Percentiles rank a stretch among this genome's conserved stretches.
phyloP scores from a whole-genome alignment of 2,888 invertebrate genomes.

The Elegia similella region DNA sequence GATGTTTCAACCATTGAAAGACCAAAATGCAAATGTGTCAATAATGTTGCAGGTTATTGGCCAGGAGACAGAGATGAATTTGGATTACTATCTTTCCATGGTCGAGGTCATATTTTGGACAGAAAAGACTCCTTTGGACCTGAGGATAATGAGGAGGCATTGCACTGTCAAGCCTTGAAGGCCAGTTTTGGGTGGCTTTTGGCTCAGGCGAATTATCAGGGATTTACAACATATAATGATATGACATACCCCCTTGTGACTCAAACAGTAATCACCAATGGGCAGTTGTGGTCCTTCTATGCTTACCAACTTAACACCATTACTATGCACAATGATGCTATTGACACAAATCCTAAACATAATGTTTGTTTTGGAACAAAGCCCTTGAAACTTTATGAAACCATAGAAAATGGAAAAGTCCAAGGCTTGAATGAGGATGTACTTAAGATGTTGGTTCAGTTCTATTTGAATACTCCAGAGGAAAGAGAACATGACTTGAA shows the following conservation, averaged over 20 bases:
- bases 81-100: conserved; percentile 88
- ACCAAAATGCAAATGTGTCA: no score
- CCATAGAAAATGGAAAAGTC: conserved; percentile 86
- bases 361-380: conserved; percentile 92
- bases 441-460: conserved; percentile 86
- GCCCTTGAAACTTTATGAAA: conserved; percentile 87
- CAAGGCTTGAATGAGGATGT: conserved; percentile 91
- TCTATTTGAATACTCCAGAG: conserved; percentile 87
- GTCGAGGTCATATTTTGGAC: conserved; percentile 81
- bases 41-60: conserved; percentile 86
- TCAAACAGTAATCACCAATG: conserved; percentile 94
- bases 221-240: conserved; percentile 95
- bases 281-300: conserved; percentile 92
- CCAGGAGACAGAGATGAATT: conserved; percentile 90
- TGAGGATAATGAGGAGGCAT: conserved; percentile 82
- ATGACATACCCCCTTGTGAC: conserved; percentile 94
- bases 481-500: conserved; percentile 84
- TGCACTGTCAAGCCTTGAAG: conserved; percentile 88
- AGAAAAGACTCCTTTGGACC: conserved; percentile 74
- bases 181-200: conserved; percentile 91
- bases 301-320: conserved; percentile 96
- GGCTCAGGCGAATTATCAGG: conserved; percentile 90
- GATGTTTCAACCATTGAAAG: no score
- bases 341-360: conserved; percentile 84
- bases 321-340: conserved; percentile 83